phyloP scores from a whole-genome alignment of 2,113 vertebrate genomes.

The Cheilinus undulatus region DNA sequence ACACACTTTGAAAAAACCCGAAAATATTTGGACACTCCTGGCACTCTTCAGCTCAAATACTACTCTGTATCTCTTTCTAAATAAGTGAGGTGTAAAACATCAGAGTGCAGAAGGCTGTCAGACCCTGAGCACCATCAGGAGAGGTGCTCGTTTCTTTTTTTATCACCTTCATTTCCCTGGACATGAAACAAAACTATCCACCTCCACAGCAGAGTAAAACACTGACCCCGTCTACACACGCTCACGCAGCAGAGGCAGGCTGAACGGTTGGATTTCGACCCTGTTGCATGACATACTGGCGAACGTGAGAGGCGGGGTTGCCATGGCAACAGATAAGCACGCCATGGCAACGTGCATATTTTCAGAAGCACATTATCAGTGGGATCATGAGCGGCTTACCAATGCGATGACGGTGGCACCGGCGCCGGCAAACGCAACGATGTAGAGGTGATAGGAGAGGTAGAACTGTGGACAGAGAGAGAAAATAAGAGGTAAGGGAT shows the following conservation, averaged over 20 bases:
- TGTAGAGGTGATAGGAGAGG: slow-evolving; percentile 98
- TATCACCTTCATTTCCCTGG: slow-evolving; percentile 28
- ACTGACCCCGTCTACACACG: slow-evolving; percentile 51
- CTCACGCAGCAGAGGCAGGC: slow-evolving; percentile 35
- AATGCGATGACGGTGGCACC: slow-evolving; percentile 96
- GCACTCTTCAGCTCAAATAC: background rate
- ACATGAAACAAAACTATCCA: slow-evolving; percentile 17
- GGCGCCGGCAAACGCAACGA: slow-evolving; percentile 96
- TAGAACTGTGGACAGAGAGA: slow-evolving; percentile 88
- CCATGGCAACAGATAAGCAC: slow-evolving; percentile 64
- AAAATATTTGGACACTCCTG: background rate
- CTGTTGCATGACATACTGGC: slow-evolving; percentile 13
- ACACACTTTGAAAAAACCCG: background rate
- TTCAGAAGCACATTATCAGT: slow-evolving; percentile 39
- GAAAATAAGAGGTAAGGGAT: background rate
- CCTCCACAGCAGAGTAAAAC: slow-evolving; percentile 55
- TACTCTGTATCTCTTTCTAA: background rate
- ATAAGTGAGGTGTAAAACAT: slow-evolving; percentile 3
- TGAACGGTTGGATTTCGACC: slow-evolving; percentile 34
- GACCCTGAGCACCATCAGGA: slow-evolving; percentile 17
- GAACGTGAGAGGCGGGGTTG: slow-evolving; percentile 67
- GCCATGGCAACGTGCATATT: slow-evolving; percentile 74
- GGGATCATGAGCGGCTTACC: slow-evolving; percentile 84
- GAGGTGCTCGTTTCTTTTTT: slow-evolving; percentile 36
- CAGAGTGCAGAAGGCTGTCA: background rate